Base-by-base conservation (phyloP, 2,113 vertebrate genomes). In the Pyrgilauda ruficollis region DNA sequence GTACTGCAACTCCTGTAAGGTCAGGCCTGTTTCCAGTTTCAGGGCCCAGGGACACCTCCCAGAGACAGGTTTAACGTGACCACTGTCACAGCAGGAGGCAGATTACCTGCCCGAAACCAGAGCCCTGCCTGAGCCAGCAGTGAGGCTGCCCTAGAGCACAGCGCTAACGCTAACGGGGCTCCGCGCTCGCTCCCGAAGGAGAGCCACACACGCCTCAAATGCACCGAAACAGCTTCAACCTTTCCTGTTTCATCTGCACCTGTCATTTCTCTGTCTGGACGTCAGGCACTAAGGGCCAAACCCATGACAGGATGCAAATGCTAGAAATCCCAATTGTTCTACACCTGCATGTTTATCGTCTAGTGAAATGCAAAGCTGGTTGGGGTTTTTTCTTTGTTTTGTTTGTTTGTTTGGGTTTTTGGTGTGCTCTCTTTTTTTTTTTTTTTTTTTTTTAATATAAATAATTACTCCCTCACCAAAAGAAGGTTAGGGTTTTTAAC, bases 181-280 rank as follows among this genome's bases (percentile, higher is more conserved):
- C 50, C 26, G 0, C 0, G 44, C 55, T 83, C 15, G 0, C 46
- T 87, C 56, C 62, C 33, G 1, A 8, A 41, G 47, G 31, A 87
- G 39, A 1, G 1, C 7, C 5, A 6, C 26, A 46, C 1, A 0
- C 16, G 58, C 27, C 68, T 33, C 0, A 0, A 8, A 43, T 15
- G 13, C 8, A 55, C 30, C 0, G 0, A 53, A 80, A 83, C 74
- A 90, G 72, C 52, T 39, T 27, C 17, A 44, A 11, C 33, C 53
- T 68, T 55, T 70, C 62, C 23, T 13, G 6, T 44, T 52, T 49
- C 47, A 81, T n/a, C 52, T 46, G 62, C 77, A 78, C n/a, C 66
- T 70, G 64, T n/a, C 64, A 90, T 33, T 82, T 63, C 67, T 68
- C 62, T 43, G 82, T 39, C 62, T 76, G 79, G 10, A 86, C 70